Conservation (phyloP, 2,797 vertebrate genomes). For the Crenichthys baileyi region DNA sequence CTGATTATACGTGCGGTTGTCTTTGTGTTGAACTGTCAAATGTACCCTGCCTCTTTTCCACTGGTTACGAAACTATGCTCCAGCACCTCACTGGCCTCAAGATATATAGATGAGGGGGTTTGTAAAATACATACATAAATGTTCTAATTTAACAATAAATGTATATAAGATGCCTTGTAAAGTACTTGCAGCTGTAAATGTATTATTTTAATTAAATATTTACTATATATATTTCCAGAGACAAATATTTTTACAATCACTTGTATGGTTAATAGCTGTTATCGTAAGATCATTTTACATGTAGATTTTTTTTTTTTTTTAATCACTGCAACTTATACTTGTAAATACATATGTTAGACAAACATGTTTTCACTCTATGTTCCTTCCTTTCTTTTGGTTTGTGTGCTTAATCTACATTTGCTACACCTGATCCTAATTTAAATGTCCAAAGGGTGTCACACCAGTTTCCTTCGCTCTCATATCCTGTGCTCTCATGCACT, state of each 20-base stretch:
- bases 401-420: neutral
- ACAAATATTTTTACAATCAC: slow-evolving; percentile 53
- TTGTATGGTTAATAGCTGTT: slow-evolving; percentile 30
- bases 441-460: neutral
- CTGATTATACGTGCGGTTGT: too few relatives aligned
- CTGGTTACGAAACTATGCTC: neutral
- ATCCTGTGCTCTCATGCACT: neutral
- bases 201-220: neutral
- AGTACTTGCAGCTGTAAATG: slow-evolving; percentile 29
- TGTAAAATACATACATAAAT: slow-evolving; percentile 12
- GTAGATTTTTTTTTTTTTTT: slow-evolving; percentile 7
- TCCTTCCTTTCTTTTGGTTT: slow-evolving; percentile 48
- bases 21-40: neutral
- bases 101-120: too few relatives aligned
- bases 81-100: neutral
- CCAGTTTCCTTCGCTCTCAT: neutral
- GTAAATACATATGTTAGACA: slow-evolving; percentile 30
- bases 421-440: neutral
- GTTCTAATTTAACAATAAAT: slow-evolving; percentile 52
- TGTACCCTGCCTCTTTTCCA: neutral
- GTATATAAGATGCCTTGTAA: slow-evolving; percentile 54
- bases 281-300: slow-evolving; percentile 18
- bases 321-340: neutral
- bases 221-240: slow-evolving; percentile 15
- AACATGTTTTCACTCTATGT: neutral